These are phyloP conservation scores for Malurus elegans DNA, from an alignment of 2,113 vertebrate species.

Conservation along the genomic window DNA sequence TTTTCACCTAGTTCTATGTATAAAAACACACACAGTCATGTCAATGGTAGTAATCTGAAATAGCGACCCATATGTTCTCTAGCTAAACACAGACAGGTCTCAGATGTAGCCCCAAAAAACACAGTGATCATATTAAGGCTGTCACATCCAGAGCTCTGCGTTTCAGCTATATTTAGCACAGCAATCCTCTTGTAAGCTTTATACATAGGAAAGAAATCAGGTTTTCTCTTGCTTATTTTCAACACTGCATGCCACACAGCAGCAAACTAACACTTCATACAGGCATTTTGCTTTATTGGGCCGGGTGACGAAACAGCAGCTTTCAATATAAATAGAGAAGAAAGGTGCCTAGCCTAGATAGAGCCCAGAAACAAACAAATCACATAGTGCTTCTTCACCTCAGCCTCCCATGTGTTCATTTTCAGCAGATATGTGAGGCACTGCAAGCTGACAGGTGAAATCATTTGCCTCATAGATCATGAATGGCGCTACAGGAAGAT, in stretches of 20 bases:
- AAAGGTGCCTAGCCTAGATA: background rate
- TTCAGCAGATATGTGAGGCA: background rate
- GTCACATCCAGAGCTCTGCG: background rate
- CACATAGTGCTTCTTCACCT: background rate
- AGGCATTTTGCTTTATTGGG: background rate
- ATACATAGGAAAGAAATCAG: background rate
- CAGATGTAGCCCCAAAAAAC: background rate
- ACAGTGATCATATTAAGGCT: background rate
- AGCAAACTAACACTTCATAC: background rate
- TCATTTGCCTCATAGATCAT: slow-evolving; percentile 57
- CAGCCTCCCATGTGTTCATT: slow-evolving; percentile 10
- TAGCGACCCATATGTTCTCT: background rate
- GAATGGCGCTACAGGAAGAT: slow-evolving; percentile 29
- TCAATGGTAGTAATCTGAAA: background rate
- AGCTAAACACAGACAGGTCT: background rate
- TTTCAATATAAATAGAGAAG: background rate
- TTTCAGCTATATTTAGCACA: slow-evolving; percentile 34
- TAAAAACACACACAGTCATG: background rate
- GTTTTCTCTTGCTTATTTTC: slow-evolving; percentile 4
- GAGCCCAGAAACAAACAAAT: background rate
- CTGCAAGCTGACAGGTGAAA: slow-evolving; percentile 45
- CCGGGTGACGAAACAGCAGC: background rate
- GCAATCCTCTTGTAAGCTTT: background rate
- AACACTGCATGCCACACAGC: background rate
- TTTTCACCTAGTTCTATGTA: background rate